These are phyloP conservation scores for Indicator indicator DNA, from an alignment of 2,113 vertebrate genomes.

Conservation along the genomic window DNA sequence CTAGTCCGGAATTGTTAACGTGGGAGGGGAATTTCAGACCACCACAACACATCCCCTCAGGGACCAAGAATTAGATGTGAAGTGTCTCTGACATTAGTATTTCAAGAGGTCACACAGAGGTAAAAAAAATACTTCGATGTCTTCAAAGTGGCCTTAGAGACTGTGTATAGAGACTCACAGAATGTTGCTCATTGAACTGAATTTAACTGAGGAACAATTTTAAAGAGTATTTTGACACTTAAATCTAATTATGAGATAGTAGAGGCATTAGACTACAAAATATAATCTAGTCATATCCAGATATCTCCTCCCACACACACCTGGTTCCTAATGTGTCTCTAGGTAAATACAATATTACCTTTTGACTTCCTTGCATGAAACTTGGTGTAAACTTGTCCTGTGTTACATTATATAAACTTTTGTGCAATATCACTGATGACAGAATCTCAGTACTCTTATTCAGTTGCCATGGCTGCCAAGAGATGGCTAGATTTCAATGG, in stretches of 20 bases:
- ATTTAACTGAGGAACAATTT: not conserved
- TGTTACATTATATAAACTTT: not conserved
- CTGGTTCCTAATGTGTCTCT: not conserved
- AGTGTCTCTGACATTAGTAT: not conserved
- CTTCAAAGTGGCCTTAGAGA: not conserved
- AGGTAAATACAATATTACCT: not conserved
- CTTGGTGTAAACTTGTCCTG: not conserved
- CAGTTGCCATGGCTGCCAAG: slow-evolving; percentile 24
- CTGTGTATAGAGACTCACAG: not conserved
- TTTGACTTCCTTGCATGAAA: not conserved
- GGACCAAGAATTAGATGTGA: not conserved
- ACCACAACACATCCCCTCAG: not conserved
- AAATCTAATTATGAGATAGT: not conserved
- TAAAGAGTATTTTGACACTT: not conserved
- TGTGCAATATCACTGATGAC: not conserved
- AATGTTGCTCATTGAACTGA: not conserved
- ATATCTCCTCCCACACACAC: not conserved
- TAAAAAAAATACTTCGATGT: not conserved
- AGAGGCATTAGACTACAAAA: slow-evolving; percentile 8
- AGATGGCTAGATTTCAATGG: not conserved
- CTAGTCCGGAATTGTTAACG: no score
- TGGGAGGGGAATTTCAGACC: no score
- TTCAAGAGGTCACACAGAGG: not conserved
- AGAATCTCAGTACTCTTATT: not conserved
- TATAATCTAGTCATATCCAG: not conserved